These are phyloP conservation scores for Thunnus maccoyii DNA, from an alignment of 2,113 vertebrate species.

Conservation along the genomic window DNA sequence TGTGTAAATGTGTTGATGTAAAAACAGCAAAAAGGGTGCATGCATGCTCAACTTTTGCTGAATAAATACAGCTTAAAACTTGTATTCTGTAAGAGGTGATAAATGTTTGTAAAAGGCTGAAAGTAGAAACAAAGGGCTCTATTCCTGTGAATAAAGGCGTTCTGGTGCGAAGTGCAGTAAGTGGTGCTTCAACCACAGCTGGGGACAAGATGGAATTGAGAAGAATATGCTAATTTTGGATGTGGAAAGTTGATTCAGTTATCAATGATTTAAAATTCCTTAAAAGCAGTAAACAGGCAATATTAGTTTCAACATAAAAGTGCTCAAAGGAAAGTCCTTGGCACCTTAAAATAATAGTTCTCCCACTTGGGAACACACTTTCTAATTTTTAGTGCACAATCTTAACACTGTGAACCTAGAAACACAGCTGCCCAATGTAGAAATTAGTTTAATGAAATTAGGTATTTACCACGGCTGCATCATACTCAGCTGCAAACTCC, in stretches of 20 bases:
- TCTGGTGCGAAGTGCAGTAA: slow-evolving; percentile 1
- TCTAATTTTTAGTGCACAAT: background rate
- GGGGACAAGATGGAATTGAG: background rate
- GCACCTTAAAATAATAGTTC: too few relatives aligned
- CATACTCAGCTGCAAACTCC: slow-evolving; percentile 9
- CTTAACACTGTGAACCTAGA: slow-evolving; percentile 4
- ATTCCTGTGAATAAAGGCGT: slow-evolving; percentile 26
- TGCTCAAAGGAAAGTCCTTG: background rate
- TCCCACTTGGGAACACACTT: background rate
- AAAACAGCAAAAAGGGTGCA: slow-evolving; percentile 44
- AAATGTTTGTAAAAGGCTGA: slow-evolving; percentile 18
- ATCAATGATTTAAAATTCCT: background rate
- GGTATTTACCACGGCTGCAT: background rate
- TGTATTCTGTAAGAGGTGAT: slow-evolving; percentile 10
- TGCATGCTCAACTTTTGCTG: slow-evolving; percentile 64
- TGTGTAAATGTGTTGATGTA: slow-evolving; percentile 20
- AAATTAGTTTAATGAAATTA: background rate
- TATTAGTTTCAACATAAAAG: too few relatives aligned
- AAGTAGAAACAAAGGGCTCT: slow-evolving; percentile 1
- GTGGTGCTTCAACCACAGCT: background rate
- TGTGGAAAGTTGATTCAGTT: background rate
- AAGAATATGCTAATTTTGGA: background rate
- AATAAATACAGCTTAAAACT: slow-evolving; percentile 43
- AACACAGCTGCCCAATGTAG: background rate
- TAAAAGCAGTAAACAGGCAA: background rate